Conservation (phyloP, 2,888 invertebrate species). For the Synergus umbraculus region DNA sequence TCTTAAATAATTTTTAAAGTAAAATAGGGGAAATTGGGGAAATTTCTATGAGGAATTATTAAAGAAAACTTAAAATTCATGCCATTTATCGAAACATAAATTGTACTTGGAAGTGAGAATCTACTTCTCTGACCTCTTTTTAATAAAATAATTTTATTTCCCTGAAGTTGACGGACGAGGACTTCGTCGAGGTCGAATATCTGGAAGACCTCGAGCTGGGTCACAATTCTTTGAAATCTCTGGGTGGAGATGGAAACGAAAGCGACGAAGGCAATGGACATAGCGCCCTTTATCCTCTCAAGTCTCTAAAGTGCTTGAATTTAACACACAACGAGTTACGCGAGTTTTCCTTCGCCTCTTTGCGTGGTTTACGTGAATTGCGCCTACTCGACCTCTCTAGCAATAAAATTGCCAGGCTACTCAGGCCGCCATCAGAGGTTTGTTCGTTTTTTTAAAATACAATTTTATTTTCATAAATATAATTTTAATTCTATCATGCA, state of each 20-base stretch:
- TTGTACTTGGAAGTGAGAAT: too few species aligned
- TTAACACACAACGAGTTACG: constrained; percentile 86
- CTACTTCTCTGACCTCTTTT: neutral
- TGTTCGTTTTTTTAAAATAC: constrained; percentile 41
- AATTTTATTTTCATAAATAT: neutral
- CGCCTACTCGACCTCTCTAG: constrained; percentile 86
- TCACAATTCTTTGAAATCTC: constrained; percentile 84
- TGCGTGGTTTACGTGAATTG: constrained; percentile 86
- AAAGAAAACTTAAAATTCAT: too few species aligned
- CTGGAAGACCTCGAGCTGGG: constrained; percentile 86
- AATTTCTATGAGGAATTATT: too few species aligned
- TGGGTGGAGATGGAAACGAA: constrained; percentile 73
- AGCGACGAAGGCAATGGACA: constrained; percentile 77
- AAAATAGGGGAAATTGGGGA: too few species aligned
- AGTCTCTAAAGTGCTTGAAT: constrained; percentile 84
- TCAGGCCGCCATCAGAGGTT: constrained; percentile 72
- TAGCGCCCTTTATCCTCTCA: constrained; percentile 85
- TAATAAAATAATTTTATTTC: neutral
- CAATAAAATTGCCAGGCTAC: constrained; percentile 83
- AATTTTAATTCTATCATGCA: neutral
- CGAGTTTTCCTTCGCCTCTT: constrained; percentile 89
- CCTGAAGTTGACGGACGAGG: constrained; percentile 84
- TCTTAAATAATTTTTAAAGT: too few species aligned
- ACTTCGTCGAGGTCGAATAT: constrained; percentile 85
- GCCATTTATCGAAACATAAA: too few species aligned